Conservation (phyloP, 2,888 invertebrate genomes). For the Drosophila helvetica region DNA sequence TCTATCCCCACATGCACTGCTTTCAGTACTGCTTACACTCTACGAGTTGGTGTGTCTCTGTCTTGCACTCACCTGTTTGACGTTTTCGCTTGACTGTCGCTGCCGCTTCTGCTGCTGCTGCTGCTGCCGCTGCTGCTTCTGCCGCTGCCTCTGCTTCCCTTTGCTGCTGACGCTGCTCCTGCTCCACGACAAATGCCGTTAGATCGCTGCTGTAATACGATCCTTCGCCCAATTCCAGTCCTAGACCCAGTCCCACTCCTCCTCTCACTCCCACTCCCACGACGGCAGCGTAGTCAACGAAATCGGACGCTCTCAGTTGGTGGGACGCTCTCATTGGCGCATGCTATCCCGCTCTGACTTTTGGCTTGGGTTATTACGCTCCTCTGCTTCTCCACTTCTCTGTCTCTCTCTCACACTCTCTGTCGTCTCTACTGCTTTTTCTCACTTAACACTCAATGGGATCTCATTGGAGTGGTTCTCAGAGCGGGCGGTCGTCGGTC, state of each 20-base stretch:
- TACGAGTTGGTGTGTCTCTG: neutral
- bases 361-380: conserved; percentile 24
- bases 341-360: conserved; percentile 67
- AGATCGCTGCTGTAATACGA: conserved; percentile 43
- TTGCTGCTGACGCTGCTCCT: conserved; percentile 44
- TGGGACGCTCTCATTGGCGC: conserved; percentile 82
- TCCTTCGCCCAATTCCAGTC: conserved; percentile 50
- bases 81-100: conserved; percentile 72
- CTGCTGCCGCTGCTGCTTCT: conserved; percentile 46
- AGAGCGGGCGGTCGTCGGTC: neutral
- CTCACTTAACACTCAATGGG: conserved; percentile 11
- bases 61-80: conserved; percentile 67
- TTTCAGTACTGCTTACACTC: neutral
- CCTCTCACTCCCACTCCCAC: conserved; percentile 57
- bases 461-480: conserved; percentile 15
- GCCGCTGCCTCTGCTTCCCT: conserved; percentile 39
- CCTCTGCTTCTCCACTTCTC: conserved; percentile 4
- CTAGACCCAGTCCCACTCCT: conserved; percentile 41
- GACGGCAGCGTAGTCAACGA: conserved; percentile 82
- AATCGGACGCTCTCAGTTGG: conserved; percentile 77
- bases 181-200: conserved; percentile 42
- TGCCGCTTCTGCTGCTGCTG: conserved; percentile 51
- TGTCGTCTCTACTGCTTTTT: conserved; percentile 20
- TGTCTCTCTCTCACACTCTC: conserved; percentile 25
- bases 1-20: neutral